Evolutionary conservation across 2,888 invertebrate species (phyloP), one percentile per base, ranked within the genome.

Genomic region (Nycteola revayana): DNA sequence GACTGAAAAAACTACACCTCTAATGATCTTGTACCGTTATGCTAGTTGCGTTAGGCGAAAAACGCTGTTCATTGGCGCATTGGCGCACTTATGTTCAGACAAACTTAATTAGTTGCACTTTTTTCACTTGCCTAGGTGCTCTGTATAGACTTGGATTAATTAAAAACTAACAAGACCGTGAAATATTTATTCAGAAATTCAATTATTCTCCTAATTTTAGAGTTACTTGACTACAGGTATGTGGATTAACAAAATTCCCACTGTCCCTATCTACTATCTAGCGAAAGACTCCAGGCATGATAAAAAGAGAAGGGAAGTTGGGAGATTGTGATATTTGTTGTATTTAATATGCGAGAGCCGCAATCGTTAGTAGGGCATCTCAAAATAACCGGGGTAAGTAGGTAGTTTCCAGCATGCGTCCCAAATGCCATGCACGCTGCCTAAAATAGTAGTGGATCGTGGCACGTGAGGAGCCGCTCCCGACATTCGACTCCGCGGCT

Each of bases 391-490:
- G 45, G 42, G 55, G 72, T 72, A 72, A 69, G 74, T 77, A 71
- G 71, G 71, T 74, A 74, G 81, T 74, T 79, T 86, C 83, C 86
- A 85, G 84, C 73, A 71, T 75, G 64, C 80, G 81, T 72, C 72
- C 78, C 76, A 76, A 80, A 86, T 86, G 76, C 82, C 76, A 71
- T 68, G 69, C 74, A 65, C 70, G 75, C 69, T 67, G 67, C 76
- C 79, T 60, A 78, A 87, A 87, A 87, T 86, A 86, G 81, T 69
- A 70, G 43, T 60, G 60, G 49, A 56, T 44, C 51, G 60, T 53
- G 67, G 49, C 53, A 54, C 55, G 58, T 50, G 50, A 49, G 62
- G 45, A 54, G 61, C 59, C 62, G 59, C 52, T 60, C 49, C 61
- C 63, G 80, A 79, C 65, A 80, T 72, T 56, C 60, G 71, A 81